Evolutionary conservation across 2,113 vertebrate species (phyloP).

Genomic region (Stomatorhinus ivindoensis): DNA sequence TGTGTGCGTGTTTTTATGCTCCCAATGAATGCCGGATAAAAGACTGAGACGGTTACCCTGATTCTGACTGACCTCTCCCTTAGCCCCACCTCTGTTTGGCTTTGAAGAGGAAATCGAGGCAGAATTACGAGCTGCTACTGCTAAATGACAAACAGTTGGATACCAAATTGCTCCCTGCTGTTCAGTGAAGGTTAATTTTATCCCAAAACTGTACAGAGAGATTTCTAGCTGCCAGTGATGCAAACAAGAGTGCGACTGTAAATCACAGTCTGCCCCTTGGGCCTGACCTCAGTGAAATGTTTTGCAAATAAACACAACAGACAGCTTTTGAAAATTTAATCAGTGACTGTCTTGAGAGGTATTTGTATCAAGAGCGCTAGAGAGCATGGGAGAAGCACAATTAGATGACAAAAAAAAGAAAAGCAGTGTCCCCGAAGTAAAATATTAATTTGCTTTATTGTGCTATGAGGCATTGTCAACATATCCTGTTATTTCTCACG

Average conservation of each 20-base stretch:
- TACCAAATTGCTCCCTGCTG: conserved; percentile 9
- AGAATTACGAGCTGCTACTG: background rate
- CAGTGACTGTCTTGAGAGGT: background rate
- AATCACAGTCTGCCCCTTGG: background rate
- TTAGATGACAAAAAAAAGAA: background rate
- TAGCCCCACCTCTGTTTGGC: background rate
- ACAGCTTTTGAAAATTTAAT: conserved; percentile 15
- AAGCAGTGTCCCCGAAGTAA: background rate
- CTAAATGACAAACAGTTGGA: conserved; percentile 5
- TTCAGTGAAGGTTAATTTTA: conserved; percentile 2
- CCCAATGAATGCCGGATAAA: background rate
- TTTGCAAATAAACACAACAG: conserved; percentile 12
- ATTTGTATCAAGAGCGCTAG: background rate
- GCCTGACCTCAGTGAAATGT: conserved; percentile 8
- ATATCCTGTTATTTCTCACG: background rate
- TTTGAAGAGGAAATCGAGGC: background rate
- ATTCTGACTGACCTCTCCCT: background rate
- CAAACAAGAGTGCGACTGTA: background rate
- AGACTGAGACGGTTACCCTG: background rate
- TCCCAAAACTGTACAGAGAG: conserved; percentile 4
- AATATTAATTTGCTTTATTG: background rate
- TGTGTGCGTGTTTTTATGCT: conserved; percentile 11
- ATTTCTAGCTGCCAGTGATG: conserved; percentile 6
- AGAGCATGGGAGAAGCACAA: background rate
- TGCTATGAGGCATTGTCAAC: background rate